Evolutionary conservation across 2,797 vertebrate species (phyloP).

Genomic region (Karalla daura): DNA sequence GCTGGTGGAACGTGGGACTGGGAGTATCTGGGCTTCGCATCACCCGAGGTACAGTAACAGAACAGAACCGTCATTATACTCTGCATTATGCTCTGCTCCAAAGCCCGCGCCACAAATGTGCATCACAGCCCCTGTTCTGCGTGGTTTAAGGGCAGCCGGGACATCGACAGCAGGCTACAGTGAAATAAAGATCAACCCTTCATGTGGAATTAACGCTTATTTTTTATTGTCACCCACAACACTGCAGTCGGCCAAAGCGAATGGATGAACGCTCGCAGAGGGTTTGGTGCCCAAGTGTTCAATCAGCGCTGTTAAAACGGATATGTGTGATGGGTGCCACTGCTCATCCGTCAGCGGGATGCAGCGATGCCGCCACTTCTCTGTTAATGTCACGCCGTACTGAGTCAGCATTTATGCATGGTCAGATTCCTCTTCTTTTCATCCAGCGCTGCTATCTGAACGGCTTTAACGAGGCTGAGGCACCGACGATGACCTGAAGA

Average conservation of each 20-base stretch:
- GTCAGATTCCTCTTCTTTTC: too few relatives aligned
- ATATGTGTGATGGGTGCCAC: slow-evolving; percentile 11
- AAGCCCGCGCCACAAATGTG: not conserved
- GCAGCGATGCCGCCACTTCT: not conserved
- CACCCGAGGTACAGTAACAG: slow-evolving; percentile 96
- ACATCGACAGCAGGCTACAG: not conserved
- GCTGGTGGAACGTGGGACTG: slow-evolving; percentile 99
- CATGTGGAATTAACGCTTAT: not conserved
- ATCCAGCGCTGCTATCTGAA: not conserved
- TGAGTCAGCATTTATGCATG: too few relatives aligned
- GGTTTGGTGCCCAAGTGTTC: not conserved
- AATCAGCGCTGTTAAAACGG: not conserved
- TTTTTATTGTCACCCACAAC: not conserved
- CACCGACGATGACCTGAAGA: slow-evolving; percentile 41
- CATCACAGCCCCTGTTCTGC: not conserved
- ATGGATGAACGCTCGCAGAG: not conserved
- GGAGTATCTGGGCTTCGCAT: slow-evolving; percentile 99
- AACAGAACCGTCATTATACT: too few relatives aligned
- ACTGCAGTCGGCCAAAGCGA: not conserved
- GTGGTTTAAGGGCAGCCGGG: not conserved
- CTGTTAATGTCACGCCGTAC: slow-evolving; percentile 22
- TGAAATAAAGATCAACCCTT: not conserved
- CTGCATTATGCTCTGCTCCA: too few relatives aligned
- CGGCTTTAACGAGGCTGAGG: slow-evolving; percentile 6
- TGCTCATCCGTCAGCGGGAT: slow-evolving; percentile 10